These are phyloP conservation scores for mouse (Mus musculus) DNA, from an alignment of 2,113 vertebrate genomes.

Conservation along the genomic window DNA sequence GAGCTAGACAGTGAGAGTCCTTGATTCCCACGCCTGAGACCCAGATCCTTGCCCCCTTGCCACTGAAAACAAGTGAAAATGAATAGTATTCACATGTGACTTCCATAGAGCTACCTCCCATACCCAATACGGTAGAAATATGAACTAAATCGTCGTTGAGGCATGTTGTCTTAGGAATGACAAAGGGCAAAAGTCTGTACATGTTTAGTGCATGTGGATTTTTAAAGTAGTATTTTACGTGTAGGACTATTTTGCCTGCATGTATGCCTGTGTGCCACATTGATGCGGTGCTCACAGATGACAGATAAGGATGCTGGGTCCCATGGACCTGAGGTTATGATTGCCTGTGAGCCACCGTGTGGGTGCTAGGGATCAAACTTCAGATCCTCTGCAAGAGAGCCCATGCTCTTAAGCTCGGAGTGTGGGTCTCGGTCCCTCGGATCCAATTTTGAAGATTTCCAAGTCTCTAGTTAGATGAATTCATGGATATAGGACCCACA, in stretches of 20 bases:
- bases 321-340: not conserved
- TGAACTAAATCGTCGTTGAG: not conserved
- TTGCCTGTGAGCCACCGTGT: not conserved
- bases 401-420: not conserved
- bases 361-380: not conserved
- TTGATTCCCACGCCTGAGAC: not conserved
- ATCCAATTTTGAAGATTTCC: not conserved
- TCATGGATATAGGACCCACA: not conserved
- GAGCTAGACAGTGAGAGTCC: not conserved
- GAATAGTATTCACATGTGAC: not conserved
- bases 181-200: not conserved
- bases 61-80: not conserved
- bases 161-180: not conserved
- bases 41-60: not conserved
- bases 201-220: not conserved
- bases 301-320: not conserved
- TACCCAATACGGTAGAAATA: not conserved
- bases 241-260: not conserved
- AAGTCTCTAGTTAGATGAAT: not conserved
- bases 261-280: not conserved
- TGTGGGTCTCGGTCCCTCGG: not conserved
- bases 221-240: not conserved
- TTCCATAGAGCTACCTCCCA: not conserved
- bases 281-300: not conserved
- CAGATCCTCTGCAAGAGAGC: not conserved